Conservation (phyloP, 1,140 invertebrate species). For the Drosophila insularis region DNA sequence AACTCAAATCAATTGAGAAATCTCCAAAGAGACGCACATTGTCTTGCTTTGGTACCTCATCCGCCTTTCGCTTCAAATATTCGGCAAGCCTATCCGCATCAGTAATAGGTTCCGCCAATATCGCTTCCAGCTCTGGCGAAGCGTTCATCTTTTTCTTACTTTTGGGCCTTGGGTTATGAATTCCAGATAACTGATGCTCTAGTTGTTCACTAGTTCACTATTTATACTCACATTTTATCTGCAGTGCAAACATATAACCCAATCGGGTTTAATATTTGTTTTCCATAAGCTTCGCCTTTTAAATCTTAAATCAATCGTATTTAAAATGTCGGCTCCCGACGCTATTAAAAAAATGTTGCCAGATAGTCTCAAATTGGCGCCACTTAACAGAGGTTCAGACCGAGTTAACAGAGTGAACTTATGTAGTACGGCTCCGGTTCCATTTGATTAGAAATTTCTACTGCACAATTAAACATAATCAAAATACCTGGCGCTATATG, state of each 20-base stretch:
- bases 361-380: background rate
- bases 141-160: background rate
- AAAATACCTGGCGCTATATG: too few species aligned
- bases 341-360: background rate
- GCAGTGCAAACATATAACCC: background rate
- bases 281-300: background rate
- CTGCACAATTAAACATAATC: too few species aligned
- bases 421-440: background rate
- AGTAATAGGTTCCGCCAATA: conserved; percentile 24
- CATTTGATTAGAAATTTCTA: background rate
- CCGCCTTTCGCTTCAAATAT: conserved; percentile 39
- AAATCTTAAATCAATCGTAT: background rate
- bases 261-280: background rate
- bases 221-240: background rate
- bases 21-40: conserved; percentile 8
- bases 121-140: conserved; percentile 35
- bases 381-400: too few species aligned
- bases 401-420: background rate
- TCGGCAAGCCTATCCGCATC: conserved; percentile 15
- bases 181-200: background rate
- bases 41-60: conserved; percentile 1
- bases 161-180: background rate
- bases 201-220: background rate
- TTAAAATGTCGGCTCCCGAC: background rate
- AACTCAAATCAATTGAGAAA: conserved; percentile 44